A percentile compares a stretch with the other conserved stretches of the same genome.
Evolutionary conservation across 2,113 vertebrate genomes (phyloP).

Genomic region (Macquaria australasica): DNA sequence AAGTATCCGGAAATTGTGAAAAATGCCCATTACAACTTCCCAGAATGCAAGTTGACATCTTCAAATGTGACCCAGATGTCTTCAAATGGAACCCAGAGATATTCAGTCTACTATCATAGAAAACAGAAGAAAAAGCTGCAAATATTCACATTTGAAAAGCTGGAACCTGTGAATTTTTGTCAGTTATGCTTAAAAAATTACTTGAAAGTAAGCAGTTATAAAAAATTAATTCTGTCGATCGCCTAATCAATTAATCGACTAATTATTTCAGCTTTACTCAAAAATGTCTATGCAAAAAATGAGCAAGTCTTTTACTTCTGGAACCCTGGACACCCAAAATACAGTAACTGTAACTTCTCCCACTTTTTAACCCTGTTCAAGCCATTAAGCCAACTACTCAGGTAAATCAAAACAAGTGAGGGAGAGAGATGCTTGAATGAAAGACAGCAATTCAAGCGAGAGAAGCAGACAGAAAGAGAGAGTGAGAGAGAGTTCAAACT

Average conservation of each 20-base stretch:
- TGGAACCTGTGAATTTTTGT: not conserved
- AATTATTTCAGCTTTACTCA: not conserved
- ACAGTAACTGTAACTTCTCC: not conserved
- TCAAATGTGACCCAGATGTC: not conserved
- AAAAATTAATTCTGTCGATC: not conserved
- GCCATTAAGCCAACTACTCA: not conserved
- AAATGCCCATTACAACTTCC: not conserved
- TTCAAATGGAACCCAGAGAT: not conserved
- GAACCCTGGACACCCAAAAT: not conserved
- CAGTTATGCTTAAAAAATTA: not conserved
- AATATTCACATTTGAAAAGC: not conserved
- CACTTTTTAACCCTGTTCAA: not conserved
- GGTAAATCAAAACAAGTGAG: not conserved
- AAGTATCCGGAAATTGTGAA: not conserved
- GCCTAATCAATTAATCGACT: not conserved
- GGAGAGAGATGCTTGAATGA: not conserved
- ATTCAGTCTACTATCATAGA: not conserved
- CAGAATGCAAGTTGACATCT: not conserved
- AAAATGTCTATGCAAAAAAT: not conserved
- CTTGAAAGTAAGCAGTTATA: not conserved
- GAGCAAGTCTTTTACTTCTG: not conserved
- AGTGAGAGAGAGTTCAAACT: conserved; percentile 4
- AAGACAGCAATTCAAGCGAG: not conserved
- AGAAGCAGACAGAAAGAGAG: not conserved
- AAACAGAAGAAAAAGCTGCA: not conserved